Evolutionary conservation across 2,113 vertebrate species (phyloP).

Genomic region (Etheostoma cragini): DNA sequence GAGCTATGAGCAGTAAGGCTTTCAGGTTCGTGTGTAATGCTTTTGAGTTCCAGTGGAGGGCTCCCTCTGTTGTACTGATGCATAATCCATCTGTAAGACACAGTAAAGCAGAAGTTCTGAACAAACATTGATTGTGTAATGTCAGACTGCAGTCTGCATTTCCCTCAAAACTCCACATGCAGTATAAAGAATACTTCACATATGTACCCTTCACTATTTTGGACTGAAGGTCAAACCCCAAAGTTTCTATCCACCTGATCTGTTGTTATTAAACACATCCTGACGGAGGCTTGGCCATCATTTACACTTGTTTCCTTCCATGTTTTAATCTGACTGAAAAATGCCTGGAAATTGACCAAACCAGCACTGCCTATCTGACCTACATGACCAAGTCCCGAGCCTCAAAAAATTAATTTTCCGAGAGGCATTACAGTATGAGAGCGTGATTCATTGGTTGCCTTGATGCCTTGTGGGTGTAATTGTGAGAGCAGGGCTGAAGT

Average conservation of each 20-base stretch:
- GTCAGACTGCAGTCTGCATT: background rate
- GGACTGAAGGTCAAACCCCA: slow-evolving; percentile 10
- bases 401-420: slow-evolving; percentile 78
- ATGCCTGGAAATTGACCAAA: slow-evolving; percentile 51
- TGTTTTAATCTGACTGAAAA: slow-evolving; percentile 60
- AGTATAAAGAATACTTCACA: background rate
- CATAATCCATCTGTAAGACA: slow-evolving; percentile 40
- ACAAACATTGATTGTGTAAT: background rate
- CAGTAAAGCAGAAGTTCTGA: slow-evolving; percentile 4
- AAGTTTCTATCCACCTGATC: background rate
- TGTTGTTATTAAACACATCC: slow-evolving; percentile 11
- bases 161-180: background rate
- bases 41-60: slow-evolving; percentile 64
- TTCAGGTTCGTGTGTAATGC: slow-evolving; percentile 33
- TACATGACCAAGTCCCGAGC: slow-evolving; percentile 66
- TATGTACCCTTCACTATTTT: background rate
- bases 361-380: slow-evolving; percentile 68
- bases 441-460: slow-evolving; percentile 68
- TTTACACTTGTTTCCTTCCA: slow-evolving; percentile 4
- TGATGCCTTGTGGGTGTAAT: slow-evolving; percentile 70
- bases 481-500: slow-evolving; percentile 67
- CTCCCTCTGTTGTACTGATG: slow-evolving; percentile 51
- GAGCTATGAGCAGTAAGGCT: background rate
- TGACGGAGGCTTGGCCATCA: slow-evolving; percentile 29
- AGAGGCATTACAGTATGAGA: slow-evolving; percentile 70